Percentiles rank a stretch among this genome's conserved stretches.
These are phyloP conservation scores for Empis stercorea DNA, from an alignment of 2,888 invertebrate species.

Conservation along the genomic window DNA sequence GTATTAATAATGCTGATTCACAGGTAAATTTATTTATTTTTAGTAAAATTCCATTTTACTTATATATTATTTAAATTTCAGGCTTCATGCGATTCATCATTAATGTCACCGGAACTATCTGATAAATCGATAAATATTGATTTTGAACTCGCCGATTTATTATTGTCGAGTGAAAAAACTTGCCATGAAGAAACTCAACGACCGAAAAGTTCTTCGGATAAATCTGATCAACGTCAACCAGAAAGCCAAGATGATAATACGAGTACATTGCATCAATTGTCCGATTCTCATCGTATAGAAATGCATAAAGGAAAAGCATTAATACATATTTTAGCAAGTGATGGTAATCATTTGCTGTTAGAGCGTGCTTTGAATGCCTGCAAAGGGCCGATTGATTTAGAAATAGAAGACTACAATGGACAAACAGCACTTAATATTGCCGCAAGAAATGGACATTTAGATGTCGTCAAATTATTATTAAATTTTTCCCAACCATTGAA, in stretches of 20 bases:
- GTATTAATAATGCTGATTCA: constrained; percentile 43
- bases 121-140: constrained; percentile 36
- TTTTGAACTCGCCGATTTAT: constrained; percentile 33
- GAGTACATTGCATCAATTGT: constrained; percentile 31
- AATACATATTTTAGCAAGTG: constrained; percentile 62
- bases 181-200: constrained; percentile 33
- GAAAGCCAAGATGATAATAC: constrained; percentile 35
- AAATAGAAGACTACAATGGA: constrained; percentile 60
- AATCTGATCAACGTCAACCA: constrained; percentile 28
- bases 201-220: constrained; percentile 32
- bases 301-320: constrained; percentile 49
- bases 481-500: constrained; percentile 29
- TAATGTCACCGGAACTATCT: constrained; percentile 34
- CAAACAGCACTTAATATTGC: constrained; percentile 80
- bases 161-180: constrained; percentile 34
- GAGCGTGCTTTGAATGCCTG: constrained; percentile 50
- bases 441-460: constrained; percentile 61
- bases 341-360: constrained; percentile 57
- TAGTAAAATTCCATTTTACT: too few relatives aligned
- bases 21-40: constrained; percentile 18
- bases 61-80: constrained; percentile 12
- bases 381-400: constrained; percentile 39
- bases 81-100: constrained; percentile 34
- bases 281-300: constrained; percentile 35
- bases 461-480: constrained; percentile 52